These are phyloP conservation scores for Drosophila aldrichi DNA, from an alignment of 2,888 invertebrate species.

Conservation along the genomic window DNA sequence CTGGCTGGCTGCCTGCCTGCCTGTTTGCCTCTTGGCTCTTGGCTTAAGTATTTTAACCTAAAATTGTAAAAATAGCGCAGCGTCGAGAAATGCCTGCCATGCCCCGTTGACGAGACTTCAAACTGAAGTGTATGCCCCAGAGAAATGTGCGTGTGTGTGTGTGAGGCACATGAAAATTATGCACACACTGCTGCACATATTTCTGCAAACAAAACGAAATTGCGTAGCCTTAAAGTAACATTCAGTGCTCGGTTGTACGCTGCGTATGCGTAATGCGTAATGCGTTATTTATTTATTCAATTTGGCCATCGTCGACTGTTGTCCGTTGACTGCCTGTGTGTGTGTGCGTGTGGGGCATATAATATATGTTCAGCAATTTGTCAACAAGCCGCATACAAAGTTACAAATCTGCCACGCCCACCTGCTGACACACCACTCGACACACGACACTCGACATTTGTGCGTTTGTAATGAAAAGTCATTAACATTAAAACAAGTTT, in stretches of 20 bases:
- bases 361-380: constrained; percentile 71
- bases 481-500: constrained; percentile 76
- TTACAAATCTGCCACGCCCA: constrained; percentile 11
- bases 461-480: constrained; percentile 69
- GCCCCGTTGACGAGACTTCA: constrained; percentile 37
- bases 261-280: constrained; percentile 64
- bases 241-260: constrained; percentile 32
- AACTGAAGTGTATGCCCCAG: constrained; percentile 63
- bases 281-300: constrained; percentile 68
- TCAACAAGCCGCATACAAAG: constrained; percentile 51
- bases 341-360: constrained; percentile 33
- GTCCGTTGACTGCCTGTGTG: constrained; percentile 32
- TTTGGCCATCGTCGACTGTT: constrained; percentile 38
- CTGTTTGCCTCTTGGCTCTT: constrained; percentile 60
- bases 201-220: constrained; percentile 9
- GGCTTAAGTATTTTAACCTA: constrained; percentile 74
- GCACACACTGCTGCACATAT: constrained; percentile 10
- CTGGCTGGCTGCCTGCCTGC: constrained; percentile 48
- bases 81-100: constrained; percentile 50
- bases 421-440: background rate
- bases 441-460: constrained; percentile 16
- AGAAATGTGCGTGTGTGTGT: constrained; percentile 26
- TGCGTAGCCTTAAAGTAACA: constrained; percentile 20
- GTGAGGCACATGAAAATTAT: constrained; percentile 2
- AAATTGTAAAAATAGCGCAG: constrained; percentile 76